Base-by-base conservation (phyloP, 2,113 vertebrate species). In the Apus apus region DNA sequence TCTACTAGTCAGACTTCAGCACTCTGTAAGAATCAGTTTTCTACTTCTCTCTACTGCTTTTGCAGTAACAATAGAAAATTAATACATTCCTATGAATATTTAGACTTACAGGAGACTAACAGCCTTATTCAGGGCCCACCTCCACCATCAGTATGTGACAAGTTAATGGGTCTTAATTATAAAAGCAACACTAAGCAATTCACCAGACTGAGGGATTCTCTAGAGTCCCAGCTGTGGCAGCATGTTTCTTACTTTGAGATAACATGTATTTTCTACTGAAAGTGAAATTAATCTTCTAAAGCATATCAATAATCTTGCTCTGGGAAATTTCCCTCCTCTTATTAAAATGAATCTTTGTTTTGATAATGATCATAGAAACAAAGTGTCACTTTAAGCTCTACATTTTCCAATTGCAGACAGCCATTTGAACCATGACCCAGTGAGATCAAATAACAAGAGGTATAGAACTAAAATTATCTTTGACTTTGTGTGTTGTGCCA, bases 181-280 rank as follows among this genome's bases (percentile, higher is more conserved):
- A 91, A 97, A 97, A 97, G 76, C 79, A 98, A 93, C 75, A 76
- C 87, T 85, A 91, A 96, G 91, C 92, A 96, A 96, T 97, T 97
- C 96, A 96, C 87, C 82, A 97, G 96, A 94, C 75, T 67, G 87
- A 96, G 92, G 81, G 53, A 96, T 96, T 92, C 72, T 81, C 61
- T 78, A 43, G 79, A 94, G 82, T 94, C 75, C 30, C 75, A 48
- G 81, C 29, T 67, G 88, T 56, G 73, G 85, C 91, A 78, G 68
- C 27, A 18, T 71, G 87, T 92, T 96, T 89, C 78, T 89, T 85
- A 81, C 51, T 43, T 29, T 85, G 90, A 70, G 43, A 85, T 86
- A 95, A 96, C 75, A 95, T 38, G 27, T 25, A 36, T 67, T 90
- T 96, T 83, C 85, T 50, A 10, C 32, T 81, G 73, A 81, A 91